Conservation (phyloP, 1,140 invertebrate species). For the Helicoverpa zea region DNA sequence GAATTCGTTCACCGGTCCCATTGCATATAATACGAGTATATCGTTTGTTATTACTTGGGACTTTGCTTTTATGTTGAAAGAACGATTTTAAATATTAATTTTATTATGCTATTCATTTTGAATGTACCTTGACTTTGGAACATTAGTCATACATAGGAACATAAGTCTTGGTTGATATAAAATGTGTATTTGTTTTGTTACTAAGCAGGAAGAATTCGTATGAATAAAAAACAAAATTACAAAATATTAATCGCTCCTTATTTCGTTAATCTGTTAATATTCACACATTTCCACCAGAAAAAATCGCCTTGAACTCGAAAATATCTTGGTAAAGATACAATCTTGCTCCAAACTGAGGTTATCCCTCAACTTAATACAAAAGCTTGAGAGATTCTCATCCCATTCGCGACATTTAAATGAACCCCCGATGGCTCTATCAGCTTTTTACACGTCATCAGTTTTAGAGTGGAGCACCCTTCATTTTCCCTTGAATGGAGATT, state of each 20-base stretch:
- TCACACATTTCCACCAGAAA: background rate
- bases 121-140: background rate
- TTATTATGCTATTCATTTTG: background rate
- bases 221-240: too few species aligned
- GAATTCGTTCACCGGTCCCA: constrained; percentile 18
- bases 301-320: background rate
- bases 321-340: constrained; percentile 37
- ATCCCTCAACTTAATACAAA: constrained; percentile 48
- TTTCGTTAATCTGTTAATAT: too few species aligned
- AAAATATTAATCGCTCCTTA: too few species aligned
- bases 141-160: too few species aligned
- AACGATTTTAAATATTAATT: background rate
- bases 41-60: constrained; percentile 22
- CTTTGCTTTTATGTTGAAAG: background rate
- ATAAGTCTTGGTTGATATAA: too few species aligned
- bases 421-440: constrained; percentile 71
- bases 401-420: constrained; percentile 70
- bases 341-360: constrained; percentile 24
- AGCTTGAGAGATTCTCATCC: constrained; percentile 61
- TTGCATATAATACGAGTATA: background rate
- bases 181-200: too few species aligned
- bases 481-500: constrained; percentile 63
- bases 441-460: constrained; percentile 77
- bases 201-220: too few species aligned
- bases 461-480: constrained; percentile 67